Percentiles rank a stretch among this genome's conserved stretches.
Evolutionary conservation across 2,888 invertebrate genomes (phyloP).

Genomic region (Sarcophaga variegata): DNA sequence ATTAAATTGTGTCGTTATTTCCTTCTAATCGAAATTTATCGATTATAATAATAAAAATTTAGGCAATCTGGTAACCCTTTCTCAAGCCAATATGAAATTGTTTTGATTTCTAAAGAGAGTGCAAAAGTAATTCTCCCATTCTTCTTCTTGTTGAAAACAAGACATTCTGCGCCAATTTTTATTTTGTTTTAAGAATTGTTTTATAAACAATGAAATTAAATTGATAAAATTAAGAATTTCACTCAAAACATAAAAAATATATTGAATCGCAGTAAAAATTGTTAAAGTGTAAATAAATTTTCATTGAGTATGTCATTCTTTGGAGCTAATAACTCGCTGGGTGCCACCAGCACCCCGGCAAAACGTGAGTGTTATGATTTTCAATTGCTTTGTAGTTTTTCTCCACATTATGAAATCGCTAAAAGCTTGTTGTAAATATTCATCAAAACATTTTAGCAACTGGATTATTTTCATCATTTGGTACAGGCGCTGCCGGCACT

Average conservation of each 20-base stretch:
- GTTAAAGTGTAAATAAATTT: background rate
- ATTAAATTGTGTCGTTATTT: too few species aligned
- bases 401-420: constrained; percentile 44
- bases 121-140: background rate
- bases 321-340: constrained; percentile 81
- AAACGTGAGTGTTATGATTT: constrained; percentile 83
- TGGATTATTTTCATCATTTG: constrained; percentile 76
- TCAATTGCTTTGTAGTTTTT: constrained; percentile 39
- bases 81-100: background rate
- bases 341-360: constrained; percentile 82
- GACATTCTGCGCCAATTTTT: constrained; percentile 14
- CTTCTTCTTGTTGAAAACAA: constrained; percentile 13
- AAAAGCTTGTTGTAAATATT: constrained; percentile 29
- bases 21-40: background rate
- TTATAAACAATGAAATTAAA: constrained; percentile 21
- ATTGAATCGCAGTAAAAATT: background rate
- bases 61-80: background rate
- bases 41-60: background rate
- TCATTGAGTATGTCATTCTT: constrained; percentile 79
- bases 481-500: constrained; percentile 68
- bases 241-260: constrained; percentile 2
- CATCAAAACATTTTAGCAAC: constrained; percentile 73
- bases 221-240: background rate
- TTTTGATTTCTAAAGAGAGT: background rate
- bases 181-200: constrained; percentile 2